These are phyloP conservation scores for Blastomussa wellsi DNA, from an alignment of 92 coral and sea anemone species.

Conservation along the genomic window DNA sequence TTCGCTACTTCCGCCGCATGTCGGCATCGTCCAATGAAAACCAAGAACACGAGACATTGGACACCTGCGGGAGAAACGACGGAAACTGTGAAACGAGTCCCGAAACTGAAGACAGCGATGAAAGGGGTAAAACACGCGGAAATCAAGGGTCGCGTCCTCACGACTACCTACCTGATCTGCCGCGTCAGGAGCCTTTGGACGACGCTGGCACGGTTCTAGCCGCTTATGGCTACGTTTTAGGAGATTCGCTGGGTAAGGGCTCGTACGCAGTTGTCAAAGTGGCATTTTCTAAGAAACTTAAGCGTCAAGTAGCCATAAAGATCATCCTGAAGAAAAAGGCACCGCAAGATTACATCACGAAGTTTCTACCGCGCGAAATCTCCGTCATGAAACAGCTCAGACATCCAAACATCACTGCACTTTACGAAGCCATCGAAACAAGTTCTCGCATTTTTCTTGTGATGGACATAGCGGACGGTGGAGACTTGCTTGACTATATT, in stretches of 20 bases:
- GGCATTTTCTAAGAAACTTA: conserved; percentile 90
- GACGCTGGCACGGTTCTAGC: conserved; percentile 91
- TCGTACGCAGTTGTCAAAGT: conserved; percentile 96
- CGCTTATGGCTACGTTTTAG: conserved; percentile 92
- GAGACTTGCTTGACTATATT: conserved; percentile 91
- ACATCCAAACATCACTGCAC: conserved; percentile 86
- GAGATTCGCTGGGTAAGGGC: conserved; percentile 95
- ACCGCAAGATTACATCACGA: conserved; percentile 93
- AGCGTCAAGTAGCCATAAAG: conserved; percentile 88
- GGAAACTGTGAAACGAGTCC: conserved; percentile 23
- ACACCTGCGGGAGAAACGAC: conserved; percentile 29
- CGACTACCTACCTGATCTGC: background rate
- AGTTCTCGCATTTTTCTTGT: conserved; percentile 94
- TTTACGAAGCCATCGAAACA: conserved; percentile 98
- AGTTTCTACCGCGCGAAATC: conserved; percentile 97
- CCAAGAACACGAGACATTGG: conserved; percentile 44
- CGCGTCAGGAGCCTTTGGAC: conserved; percentile 56
- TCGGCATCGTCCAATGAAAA: conserved; percentile 77
- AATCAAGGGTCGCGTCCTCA: conserved; percentile 26
- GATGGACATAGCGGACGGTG: conserved; percentile 95
- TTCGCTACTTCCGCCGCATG: conserved; percentile 93
- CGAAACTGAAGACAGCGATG: conserved; percentile 38
- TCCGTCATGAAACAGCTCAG: conserved; percentile 94
- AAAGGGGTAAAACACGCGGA: conserved; percentile 15
- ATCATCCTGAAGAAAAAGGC: conserved; percentile 93